Conservation (phyloP, 2,113 vertebrate species). For the Hemiscyllium ocellatum region DNA sequence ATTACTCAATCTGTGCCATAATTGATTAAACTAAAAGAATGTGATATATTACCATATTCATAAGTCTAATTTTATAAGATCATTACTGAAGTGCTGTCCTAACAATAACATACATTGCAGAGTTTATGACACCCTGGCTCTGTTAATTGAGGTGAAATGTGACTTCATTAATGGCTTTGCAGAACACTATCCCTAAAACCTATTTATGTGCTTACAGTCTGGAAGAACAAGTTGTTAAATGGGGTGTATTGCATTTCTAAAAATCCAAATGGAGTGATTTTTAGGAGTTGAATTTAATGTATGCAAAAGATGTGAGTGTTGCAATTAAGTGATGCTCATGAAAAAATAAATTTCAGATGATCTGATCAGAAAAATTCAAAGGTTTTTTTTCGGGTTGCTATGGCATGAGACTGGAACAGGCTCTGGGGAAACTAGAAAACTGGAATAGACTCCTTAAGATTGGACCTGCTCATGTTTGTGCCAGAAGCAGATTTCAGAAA, state of each 20-base stretch:
- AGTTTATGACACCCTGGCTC: neutral
- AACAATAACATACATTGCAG: neutral
- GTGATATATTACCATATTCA: neutral
- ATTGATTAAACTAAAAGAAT: neutral
- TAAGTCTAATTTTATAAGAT: conserved; percentile 9
- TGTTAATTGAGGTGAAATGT: neutral
- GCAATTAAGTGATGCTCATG: neutral
- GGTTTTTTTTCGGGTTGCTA: neutral
- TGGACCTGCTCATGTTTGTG: neutral
- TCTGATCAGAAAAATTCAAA: neutral
- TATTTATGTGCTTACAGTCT: neutral
- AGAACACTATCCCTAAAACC: neutral
- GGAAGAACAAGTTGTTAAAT: neutral
- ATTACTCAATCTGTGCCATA: conserved; percentile 9
- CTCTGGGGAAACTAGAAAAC: neutral
- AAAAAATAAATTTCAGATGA: neutral
- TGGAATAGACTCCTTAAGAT: neutral
- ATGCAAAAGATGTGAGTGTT: neutral
- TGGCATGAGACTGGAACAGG: neutral
- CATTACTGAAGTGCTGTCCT: neutral
- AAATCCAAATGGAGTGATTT: neutral
- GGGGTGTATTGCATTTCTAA: neutral
- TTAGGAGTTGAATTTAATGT: neutral
- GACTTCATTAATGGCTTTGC: neutral
- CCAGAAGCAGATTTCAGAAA: neutral